Evolutionary conservation across 2,888 invertebrate genomes (phyloP), one percentile per base, ranked within the genome.

Genomic region (Pandemis heparana): DNA sequence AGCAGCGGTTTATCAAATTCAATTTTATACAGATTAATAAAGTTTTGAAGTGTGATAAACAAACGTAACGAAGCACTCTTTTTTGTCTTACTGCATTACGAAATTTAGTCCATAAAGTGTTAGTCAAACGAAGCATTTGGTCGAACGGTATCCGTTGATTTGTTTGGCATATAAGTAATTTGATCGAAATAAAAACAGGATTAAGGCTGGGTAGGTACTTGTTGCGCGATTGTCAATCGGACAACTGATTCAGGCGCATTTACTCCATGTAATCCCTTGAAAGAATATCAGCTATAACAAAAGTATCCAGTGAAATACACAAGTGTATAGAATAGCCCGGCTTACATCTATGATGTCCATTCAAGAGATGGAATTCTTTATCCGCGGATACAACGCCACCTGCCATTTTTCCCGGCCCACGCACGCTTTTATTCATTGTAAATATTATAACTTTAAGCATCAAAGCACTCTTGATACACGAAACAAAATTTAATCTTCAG

Each of bases 401-500:
- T 41, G 62, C 43, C 39, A n/a, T n/a, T 18, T 43, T 67, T 56
- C 46, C 18, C n/a, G 23, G 76, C 77, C 78, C 80, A 81, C 82
- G 82, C 80, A 75, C 71, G 79, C 76, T 78, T 77, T 75, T 48
- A 72, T 68, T 72, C 62, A 68, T 68, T 68, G 10, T 64, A 61
- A 75, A 60, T 62, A 64, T 63, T 51, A 65, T 23, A 65, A 60
- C 60, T 43, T 65, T 23, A 65, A 56, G 65, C 75, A 74, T 70
- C 75, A 75, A 75, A 75, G 53, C 9, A 46, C 53, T 70, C 39
- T 61, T 38, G 56, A 69, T 68, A 66, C 62, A 70, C 74, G 75
- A 80, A 81, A 76, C 77, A 74, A 85, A 84, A 83, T 85, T 82
- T 83, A 84, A 88, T 86, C 82, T 84, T 77, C 81, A 86, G 83